Conservation (phyloP, 2,797 vertebrate species). For the Myripristis murdjan region DNA sequence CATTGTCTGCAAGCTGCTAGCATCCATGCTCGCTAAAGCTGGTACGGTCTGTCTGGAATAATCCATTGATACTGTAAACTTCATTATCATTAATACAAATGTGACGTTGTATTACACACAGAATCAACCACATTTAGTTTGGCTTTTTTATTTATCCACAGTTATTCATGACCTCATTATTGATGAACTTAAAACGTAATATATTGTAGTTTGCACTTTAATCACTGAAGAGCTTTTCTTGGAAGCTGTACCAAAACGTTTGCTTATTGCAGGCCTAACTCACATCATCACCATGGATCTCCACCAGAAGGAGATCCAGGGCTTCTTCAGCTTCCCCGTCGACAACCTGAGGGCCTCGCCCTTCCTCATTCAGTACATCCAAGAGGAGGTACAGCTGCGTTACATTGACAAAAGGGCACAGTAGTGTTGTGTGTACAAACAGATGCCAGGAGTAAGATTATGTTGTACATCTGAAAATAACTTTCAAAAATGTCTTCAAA, state of each 20-base stretch:
- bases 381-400: constrained; percentile 91
- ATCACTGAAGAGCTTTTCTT: not conserved
- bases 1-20: constrained; percentile 97
- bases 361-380: constrained; percentile 98
- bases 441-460: not conserved
- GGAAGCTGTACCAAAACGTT: not conserved
- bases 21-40: constrained; percentile 96
- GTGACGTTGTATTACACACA: too few species aligned
- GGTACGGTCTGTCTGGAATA: constrained; percentile 77
- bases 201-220: not conserved
- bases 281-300: constrained; percentile 99
- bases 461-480: not conserved
- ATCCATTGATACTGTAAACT: not conserved
- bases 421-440: too few species aligned
- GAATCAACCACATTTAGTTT: too few species aligned
- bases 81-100: too few species aligned
- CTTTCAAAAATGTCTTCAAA: not conserved
- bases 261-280: constrained; percentile 88
- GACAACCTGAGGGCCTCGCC: constrained; percentile 98
- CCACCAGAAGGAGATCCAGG: constrained; percentile 99
- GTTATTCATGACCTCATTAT: not conserved
- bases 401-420: too few species aligned
- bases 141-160: too few species aligned
- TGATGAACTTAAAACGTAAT: not conserved
- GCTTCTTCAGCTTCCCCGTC: constrained; percentile 98